phyloP scores from a whole-genome alignment of 2,113 vertebrate genomes.

The Tragulus kanchil region DNA sequence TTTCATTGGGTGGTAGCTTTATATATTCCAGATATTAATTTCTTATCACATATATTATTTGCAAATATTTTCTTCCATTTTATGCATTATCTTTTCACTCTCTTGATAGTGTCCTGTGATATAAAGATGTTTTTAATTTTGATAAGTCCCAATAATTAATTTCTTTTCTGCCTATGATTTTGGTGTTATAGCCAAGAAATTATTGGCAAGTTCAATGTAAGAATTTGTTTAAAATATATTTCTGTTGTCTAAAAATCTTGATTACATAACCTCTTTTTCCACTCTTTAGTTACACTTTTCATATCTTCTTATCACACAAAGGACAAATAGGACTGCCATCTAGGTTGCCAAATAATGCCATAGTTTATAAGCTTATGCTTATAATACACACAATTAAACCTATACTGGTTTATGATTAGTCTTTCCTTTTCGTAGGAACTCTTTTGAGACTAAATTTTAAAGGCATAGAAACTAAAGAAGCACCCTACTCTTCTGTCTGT shows the following conservation, averaged over 20 bases:
- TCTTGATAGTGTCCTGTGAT: not conserved
- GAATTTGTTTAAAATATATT: not conserved
- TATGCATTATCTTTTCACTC: not conserved
- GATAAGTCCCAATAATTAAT: not conserved
- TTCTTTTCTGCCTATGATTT: slow-evolving; percentile 6
- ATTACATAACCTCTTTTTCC: not conserved
- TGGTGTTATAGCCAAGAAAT: not conserved
- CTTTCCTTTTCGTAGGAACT: not conserved
- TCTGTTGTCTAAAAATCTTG: not conserved
- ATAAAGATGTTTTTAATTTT: not conserved
- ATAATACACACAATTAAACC: not conserved
- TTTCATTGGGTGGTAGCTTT: not conserved
- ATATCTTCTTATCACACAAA: not conserved
- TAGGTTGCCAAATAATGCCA: not conserved
- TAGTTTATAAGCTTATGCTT: not conserved
- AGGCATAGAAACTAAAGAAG: not conserved
- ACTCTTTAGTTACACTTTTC: not conserved
- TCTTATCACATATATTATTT: not conserved
- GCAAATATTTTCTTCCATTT: slow-evolving; percentile 2
- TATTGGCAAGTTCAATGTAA: not conserved
- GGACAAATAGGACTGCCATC: not conserved
- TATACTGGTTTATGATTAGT: not conserved
- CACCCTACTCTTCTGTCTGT: not conserved
- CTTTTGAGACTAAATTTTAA: not conserved
- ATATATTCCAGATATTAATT: not conserved